These are phyloP conservation scores for Lithophane semibrunnea DNA, from an alignment of 2,888 invertebrate species.

Conservation along the genomic window DNA sequence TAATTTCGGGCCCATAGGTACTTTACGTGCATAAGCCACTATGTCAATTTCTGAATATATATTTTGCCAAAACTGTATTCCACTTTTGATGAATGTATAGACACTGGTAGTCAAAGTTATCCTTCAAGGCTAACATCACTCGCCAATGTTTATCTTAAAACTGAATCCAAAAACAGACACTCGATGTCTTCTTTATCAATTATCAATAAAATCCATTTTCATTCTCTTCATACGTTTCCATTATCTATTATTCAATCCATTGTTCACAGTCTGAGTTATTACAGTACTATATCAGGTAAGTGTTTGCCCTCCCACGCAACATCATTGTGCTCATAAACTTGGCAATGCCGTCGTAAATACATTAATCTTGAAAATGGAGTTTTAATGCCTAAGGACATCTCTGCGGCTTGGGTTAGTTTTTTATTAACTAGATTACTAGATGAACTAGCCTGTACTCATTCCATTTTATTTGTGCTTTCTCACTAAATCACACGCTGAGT, in stretches of 20 bases:
- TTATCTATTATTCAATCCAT: constrained; percentile 35
- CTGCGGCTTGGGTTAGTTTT: constrained; percentile 8
- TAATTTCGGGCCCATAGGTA: background rate
- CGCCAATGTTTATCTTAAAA: constrained; percentile 1
- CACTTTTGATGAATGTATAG: background rate
- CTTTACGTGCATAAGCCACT: background rate
- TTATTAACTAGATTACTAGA: constrained; percentile 10
- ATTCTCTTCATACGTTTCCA: constrained; percentile 17
- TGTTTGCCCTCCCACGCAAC: constrained; percentile 73
- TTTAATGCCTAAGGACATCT: constrained; percentile 73
- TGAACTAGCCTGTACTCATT: background rate
- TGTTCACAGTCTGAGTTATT: constrained; percentile 46
- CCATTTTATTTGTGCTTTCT: background rate
- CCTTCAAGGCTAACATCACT: constrained; percentile 1
- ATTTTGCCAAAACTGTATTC: background rate
- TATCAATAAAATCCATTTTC: constrained; percentile 16
- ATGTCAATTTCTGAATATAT: background rate
- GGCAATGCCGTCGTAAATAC: constrained; percentile 80
- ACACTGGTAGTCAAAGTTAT: background rate
- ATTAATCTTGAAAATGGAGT: constrained; percentile 77
- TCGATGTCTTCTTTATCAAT: background rate
- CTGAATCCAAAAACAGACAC: background rate
- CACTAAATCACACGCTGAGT: background rate
- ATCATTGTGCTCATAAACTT: constrained; percentile 83
- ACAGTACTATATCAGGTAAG: constrained; percentile 67